These are phyloP conservation scores for Cremastinae sp. DNA, from an alignment of 2,888 invertebrate species.

Conservation along the genomic window DNA sequence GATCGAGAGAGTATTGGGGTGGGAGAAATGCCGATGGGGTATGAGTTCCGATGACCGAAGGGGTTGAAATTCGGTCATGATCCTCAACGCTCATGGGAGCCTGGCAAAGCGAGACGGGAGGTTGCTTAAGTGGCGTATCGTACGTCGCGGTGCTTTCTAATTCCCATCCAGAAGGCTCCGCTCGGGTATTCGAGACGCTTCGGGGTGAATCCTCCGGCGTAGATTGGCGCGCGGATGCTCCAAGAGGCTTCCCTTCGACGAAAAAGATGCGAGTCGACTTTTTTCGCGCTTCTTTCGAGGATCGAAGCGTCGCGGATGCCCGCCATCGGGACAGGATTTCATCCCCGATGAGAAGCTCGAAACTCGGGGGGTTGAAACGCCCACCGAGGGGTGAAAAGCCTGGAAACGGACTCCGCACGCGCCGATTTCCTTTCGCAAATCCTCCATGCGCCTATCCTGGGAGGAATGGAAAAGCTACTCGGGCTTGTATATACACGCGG, in stretches of 20 bases:
- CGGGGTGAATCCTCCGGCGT: constrained; percentile 65
- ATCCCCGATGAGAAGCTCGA: constrained; percentile 60
- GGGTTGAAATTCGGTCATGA: constrained; percentile 44
- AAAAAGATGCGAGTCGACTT: constrained; percentile 74
- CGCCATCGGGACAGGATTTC: constrained; percentile 75
- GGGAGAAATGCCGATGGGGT: not conserved
- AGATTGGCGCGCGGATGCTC: constrained; percentile 64
- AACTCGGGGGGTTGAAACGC: not conserved
- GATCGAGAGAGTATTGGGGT: constrained; percentile 35
- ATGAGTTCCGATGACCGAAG: constrained; percentile 35
- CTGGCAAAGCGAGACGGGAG: constrained; percentile 76
- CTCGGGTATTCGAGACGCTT: constrained; percentile 8
- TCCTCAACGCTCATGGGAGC: constrained; percentile 73
- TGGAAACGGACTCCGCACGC: not conserved
- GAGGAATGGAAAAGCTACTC: not conserved
- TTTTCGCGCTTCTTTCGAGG: constrained; percentile 76
- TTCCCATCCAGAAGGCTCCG: constrained; percentile 59
- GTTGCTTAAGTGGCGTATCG: constrained; percentile 76
- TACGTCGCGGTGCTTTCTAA: constrained; percentile 50
- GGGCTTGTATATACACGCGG: constrained; percentile 40
- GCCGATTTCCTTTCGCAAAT: not conserved
- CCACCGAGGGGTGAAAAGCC: not conserved
- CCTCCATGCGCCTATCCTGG: not conserved
- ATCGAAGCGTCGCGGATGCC: constrained; percentile 78
- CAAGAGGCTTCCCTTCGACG: constrained; percentile 64